Base-by-base conservation (phyloP, 2,888 invertebrate species). In the Sarcophaga caerulescens region DNA sequence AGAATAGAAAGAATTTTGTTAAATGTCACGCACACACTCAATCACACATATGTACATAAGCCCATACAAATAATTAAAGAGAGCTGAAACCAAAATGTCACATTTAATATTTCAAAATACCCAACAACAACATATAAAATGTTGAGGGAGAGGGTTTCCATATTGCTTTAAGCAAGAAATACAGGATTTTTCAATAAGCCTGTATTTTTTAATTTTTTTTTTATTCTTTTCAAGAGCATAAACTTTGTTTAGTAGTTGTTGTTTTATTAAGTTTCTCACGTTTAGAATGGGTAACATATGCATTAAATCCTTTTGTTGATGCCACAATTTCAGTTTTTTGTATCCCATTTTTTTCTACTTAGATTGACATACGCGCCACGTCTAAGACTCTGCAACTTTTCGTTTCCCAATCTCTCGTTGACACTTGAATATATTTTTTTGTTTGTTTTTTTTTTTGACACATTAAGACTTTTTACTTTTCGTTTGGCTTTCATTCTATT, bases 301-400 rank as follows among this genome's bases (percentile, higher is more conserved):
- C 81, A 62, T 81, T 84, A 86, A 86, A 86, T 86, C 86, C 86
- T 84, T 86, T 84, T 84, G 84, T 78, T 86, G 84, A 75, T 78
- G 62, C 77, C 66, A 78, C 59, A 77, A 35, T 35, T 35, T 35
- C 35, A 35, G 35, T 78, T 57, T 35, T 2, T 35, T 35, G 0
- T 35, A 35, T 35, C 6, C 6, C 6, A 35, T 8, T 3, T 19
- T 59, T 80, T 47, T 69, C 25, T 69, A 65, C 69, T 75, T 23
- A 65, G 63, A 63, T 68, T 85, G 77, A 47, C 81, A 70, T 60
- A 63, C 65, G 52, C 70, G 45, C 52, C 17, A 14, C 74, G 23
- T 77, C 59, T 77, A 63, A 73, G 75, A 69, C 69, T 35, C 10
- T 35, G 35, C 8, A 35, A 17, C 17, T 52, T 52, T 52, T 2